These are phyloP conservation scores for Popillia japonica DNA, from an alignment of 1,140 invertebrate species.

Conservation along the genomic window DNA sequence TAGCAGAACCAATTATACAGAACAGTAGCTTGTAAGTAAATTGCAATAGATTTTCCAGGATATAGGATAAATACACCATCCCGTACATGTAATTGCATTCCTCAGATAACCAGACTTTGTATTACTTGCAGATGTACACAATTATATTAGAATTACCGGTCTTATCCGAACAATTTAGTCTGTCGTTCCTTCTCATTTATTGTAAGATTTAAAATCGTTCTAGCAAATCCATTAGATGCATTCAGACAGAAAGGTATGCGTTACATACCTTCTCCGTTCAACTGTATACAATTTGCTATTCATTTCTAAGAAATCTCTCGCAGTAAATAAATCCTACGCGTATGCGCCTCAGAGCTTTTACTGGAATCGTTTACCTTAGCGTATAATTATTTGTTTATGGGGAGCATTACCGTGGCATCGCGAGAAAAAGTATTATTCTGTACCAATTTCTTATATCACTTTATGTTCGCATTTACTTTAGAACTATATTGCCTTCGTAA, in stretches of 20 bases:
- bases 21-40: too few species aligned
- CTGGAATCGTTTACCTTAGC: not conserved
- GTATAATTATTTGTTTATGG: constrained; percentile 16
- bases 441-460: constrained; percentile 1
- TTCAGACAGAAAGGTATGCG: not conserved
- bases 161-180: too few species aligned
- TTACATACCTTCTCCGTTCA: not conserved
- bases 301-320: not conserved
- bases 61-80: too few species aligned
- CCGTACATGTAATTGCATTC: too few species aligned
- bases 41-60: too few species aligned
- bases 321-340: not conserved
- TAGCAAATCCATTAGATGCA: constrained; percentile 5
- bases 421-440: not conserved
- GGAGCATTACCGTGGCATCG: not conserved
- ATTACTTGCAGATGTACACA: too few species aligned
- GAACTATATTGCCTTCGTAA: not conserved
- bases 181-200: too few species aligned
- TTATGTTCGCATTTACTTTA: not conserved
- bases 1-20: too few species aligned
- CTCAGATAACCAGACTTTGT: too few species aligned
- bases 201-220: not conserved
- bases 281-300: not conserved
- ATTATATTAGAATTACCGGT: too few species aligned
- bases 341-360: not conserved